These are phyloP conservation scores for Perca fluviatilis DNA, from an alignment of 2,113 vertebrate species.

Conservation along the genomic window DNA sequence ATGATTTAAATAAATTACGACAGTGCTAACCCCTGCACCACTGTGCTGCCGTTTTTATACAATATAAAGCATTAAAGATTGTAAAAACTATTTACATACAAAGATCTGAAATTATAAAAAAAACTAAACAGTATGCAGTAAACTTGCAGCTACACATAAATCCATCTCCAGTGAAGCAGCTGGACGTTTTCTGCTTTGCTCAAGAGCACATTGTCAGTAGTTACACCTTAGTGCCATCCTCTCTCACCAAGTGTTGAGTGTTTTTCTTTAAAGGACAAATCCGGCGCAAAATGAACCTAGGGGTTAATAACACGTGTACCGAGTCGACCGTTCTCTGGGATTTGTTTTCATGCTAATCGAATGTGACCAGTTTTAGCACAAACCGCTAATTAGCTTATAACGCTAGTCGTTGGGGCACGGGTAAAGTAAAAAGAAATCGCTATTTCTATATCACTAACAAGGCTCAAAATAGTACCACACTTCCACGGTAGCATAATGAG, in stretches of 20 bases:
- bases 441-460: no score
- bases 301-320: no score
- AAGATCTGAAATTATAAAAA: background rate
- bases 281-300: no score
- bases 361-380: no score
- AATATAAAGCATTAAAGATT: background rate
- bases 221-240: background rate
- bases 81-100: background rate
- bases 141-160: background rate
- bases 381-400: no score
- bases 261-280: background rate
- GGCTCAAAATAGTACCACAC: no score
- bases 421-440: no score
- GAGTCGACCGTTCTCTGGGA: no score
- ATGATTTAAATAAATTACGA: background rate
- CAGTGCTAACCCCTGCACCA: background rate
- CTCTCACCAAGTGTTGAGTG: background rate
- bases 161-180: background rate
- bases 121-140: background rate
- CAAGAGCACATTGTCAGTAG: conserved; percentile 2
- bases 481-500: no score
- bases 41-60: background rate
- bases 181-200: conserved; percentile 3
- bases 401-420: no score
- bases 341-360: no score